Base-by-base conservation (phyloP, 1,140 invertebrate species). In the Stegodyphus dumicola region DNA sequence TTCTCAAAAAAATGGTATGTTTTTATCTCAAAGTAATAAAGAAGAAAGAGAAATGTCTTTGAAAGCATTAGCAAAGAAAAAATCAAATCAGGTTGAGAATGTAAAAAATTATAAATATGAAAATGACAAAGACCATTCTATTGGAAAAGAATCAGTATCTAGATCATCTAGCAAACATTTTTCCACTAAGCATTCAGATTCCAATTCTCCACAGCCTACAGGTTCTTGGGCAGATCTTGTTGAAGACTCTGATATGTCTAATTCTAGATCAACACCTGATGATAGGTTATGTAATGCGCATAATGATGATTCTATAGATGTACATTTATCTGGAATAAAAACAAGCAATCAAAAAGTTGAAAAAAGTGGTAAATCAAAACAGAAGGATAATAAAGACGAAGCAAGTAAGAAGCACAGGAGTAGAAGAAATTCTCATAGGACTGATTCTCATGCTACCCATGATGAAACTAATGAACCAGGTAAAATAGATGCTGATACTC, bases 191-290 rank as follows among this genome's bases (percentile, higher is more conserved):
- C 10, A 15, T 15, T 66, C 71, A 33, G 75, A 75, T 75, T 74
- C 60, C 10, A 67, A 54, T 54, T 67, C 70, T 7, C 70, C 80
- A 56, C 13, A 15, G 13, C 17, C 56, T 73, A 71, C 17, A 13
- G 33, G 33, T 33, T 83, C 71, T 15, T 83, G 80, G 80, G 80
- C 80, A 64, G 66, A 77, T 70, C 5, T 56, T 7, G 60, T 67
- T 49, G 81, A 85, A 69, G 79, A 73, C 15, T 76, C 71, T 67
- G 71, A 83, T 67, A 56, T 77, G 13, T 85, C 74, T 5, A 69
- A 76, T 56, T 51, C 73, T n/a, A 66, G 81, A 52, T 85, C 73
- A 7, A 33, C 81, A n/a, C 71, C 70, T 6, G 80, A 83, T 53
- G 52, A 76, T 66, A 60, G 70, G 56, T 51, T 85, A 49, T 56